Base-by-base conservation (phyloP, 2,888 invertebrate species). In the Lacanobia wlatinum region DNA sequence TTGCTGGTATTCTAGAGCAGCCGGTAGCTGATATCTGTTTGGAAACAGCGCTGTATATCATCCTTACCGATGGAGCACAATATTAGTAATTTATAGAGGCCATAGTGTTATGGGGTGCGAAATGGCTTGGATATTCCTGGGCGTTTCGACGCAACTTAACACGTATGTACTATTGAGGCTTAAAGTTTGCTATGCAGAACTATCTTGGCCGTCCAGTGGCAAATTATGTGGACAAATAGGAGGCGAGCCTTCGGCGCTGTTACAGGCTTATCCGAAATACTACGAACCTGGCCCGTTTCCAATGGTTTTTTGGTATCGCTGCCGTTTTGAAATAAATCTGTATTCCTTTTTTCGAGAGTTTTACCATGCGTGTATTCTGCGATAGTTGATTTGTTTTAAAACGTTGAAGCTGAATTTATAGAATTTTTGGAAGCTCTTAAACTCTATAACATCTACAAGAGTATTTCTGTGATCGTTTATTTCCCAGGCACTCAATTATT, bases 221-320 rank as follows among this genome's bases (percentile, higher is more conserved):
- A 85, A 88, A 88, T 90, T 89, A 90, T 88, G 84, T 88, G 85
- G 87, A 84, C 85, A 76, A 75, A 84, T 83, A 86, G 78, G 85
- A 86, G 86, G 84, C 84, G 73, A 86, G 78, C 84, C 82, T 86
- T 84, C 77, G 81, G 84, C 77, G 78, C 55, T 68, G 73, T 73
- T 60, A 66, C 60, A n/a, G 59, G 78, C 73, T 85, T 83, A 82
- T 72, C 78, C 67, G 34, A 73, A 81, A 73, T 76, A 66, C 63
- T 63, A 34, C 70, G 12, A 66, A 75, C 38, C 70, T 83, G 85
- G 85, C 80, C 16, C 34, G 46, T 52, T 76, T 80, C 84, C 81
- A 77, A 78, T 76, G 10, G 63, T 62, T 76, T 80, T 77, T 73
- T 67, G 40, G 38, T 67, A 76, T 74, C 71, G 60, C 70, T 70